Base-by-base conservation (phyloP, 2,797 vertebrate genomes). In the Darevskia mixta region DNA sequence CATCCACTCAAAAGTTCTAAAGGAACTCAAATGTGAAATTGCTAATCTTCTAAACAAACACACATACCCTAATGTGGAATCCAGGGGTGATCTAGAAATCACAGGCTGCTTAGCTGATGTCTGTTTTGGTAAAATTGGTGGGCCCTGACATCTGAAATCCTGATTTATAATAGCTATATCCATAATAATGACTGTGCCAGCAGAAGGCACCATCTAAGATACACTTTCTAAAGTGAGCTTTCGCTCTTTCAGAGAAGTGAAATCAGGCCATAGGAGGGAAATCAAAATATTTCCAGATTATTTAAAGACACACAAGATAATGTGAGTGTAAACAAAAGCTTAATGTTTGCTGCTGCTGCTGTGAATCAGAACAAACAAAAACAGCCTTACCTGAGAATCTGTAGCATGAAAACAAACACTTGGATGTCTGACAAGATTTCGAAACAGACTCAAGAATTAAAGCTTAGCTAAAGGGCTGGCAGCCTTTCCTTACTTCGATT, bases 381-480 rank as follows among this genome's bases (percentile, higher is more conserved):
- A 93, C 92, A 93, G 94, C 49, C 94, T 96, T 96, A 96, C 95
- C 95, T 95, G 95, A 89, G 93, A 94, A 93, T 91, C 58, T 88
- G 89, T 86, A 90, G 88, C 91, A 86, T 95, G 94, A 93, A 96
- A 96, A 96, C 94, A 96, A 95, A 94, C 2, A 29, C 82, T 86
- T 2, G 38, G 64, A 32, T 90, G 90, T 95, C 94, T 95, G 94
- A 91, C 94, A 95, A 96, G 92, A 94, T 86, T 86, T 86, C 55
- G 79, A 86, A 86, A 89, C 61, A 89, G 71, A 89, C 58, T 75
- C 58, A 86, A 85, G 78, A 76, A 86, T 76, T 35, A 25, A 67
- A 75, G 58, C 71, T 81, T 49, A 20, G 58, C 5, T 13, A 73
- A 85, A 73, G 11, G 55, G 20, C 78, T 27, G 49, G 18, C 20